phyloP scores from a whole-genome alignment of 2,888 invertebrate species.

The Mesorhabditis belari region DNA sequence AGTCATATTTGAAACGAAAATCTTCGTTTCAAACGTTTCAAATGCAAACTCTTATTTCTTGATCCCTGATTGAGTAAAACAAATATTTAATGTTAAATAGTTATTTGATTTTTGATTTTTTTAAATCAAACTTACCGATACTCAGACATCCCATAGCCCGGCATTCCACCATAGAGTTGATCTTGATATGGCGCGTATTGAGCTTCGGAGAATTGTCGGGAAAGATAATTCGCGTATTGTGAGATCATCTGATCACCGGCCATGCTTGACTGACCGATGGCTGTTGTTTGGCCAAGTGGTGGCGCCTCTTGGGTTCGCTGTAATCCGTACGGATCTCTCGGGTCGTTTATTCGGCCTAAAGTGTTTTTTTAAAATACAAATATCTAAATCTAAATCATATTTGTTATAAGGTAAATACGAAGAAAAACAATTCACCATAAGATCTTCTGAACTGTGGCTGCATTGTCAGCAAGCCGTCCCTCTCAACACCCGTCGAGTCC shows the following conservation, averaged over 20 bases:
- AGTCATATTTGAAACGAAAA: too few relatives aligned
- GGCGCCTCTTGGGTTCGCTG: not conserved
- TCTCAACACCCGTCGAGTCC: not conserved
- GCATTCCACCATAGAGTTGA: not conserved
- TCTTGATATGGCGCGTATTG: constrained; percentile 3
- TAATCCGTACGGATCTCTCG: not conserved
- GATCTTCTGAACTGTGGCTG: not conserved
- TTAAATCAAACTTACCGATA: too few relatives aligned
- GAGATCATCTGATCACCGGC: constrained; percentile 28
- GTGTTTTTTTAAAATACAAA: not conserved
- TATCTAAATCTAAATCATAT: not conserved
- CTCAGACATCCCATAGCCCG: too few relatives aligned
- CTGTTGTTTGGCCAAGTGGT: not conserved
- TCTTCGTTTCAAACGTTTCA: too few relatives aligned
- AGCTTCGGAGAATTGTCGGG: constrained; percentile 40
- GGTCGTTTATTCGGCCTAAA: not conserved
- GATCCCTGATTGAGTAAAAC: too few relatives aligned
- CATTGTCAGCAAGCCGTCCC: not conserved
- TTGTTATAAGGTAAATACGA: too few relatives aligned
- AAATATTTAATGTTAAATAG: too few relatives aligned
- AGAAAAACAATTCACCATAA: not conserved
- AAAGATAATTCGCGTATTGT: constrained; percentile 52
- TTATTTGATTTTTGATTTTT: too few relatives aligned
- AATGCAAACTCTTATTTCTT: too few relatives aligned
- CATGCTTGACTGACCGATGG: not conserved